Percentiles rank a stretch among this genome's conserved stretches.
Evolutionary conservation across 2,888 invertebrate species (phyloP).

Genomic region (Apodemia hepburni): DNA sequence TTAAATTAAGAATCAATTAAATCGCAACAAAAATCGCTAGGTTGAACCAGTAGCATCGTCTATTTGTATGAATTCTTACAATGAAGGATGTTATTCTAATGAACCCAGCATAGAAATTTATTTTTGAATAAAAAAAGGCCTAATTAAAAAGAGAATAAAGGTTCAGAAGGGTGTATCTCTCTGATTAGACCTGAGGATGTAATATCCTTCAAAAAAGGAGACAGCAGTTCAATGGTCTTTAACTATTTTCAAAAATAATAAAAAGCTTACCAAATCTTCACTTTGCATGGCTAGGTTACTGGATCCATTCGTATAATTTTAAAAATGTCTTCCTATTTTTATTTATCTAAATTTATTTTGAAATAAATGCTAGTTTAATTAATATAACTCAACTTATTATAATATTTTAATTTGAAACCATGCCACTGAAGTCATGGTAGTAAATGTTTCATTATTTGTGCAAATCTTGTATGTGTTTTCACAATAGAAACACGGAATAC

Average conservation of each 20-base stretch:
- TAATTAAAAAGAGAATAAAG: too few species aligned
- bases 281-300: conserved; percentile 19
- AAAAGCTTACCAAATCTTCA: conserved; percentile 43
- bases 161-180: conserved; percentile 36
- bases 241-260: conserved; percentile 40
- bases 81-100: too few species aligned
- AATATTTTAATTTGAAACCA: background rate
- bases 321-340: conserved; percentile 57
- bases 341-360: conserved; percentile 16
- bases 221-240: conserved; percentile 32
- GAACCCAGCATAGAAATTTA: too few species aligned
- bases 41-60: too few species aligned
- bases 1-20: too few species aligned
- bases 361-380: background rate
- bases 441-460: too few species aligned
- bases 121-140: too few species aligned
- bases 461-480: too few species aligned
- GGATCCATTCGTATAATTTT: conserved; percentile 42
- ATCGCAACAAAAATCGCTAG: too few species aligned
- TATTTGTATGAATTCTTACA: too few species aligned
- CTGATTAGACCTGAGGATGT: conserved; percentile 33
- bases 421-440: background rate
- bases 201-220: conserved; percentile 34
- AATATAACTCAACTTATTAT: background rate
- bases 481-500: too few species aligned